Evolutionary conservation across 2,113 vertebrate genomes (phyloP).

Genomic region (Tachysurus vachellii): DNA sequence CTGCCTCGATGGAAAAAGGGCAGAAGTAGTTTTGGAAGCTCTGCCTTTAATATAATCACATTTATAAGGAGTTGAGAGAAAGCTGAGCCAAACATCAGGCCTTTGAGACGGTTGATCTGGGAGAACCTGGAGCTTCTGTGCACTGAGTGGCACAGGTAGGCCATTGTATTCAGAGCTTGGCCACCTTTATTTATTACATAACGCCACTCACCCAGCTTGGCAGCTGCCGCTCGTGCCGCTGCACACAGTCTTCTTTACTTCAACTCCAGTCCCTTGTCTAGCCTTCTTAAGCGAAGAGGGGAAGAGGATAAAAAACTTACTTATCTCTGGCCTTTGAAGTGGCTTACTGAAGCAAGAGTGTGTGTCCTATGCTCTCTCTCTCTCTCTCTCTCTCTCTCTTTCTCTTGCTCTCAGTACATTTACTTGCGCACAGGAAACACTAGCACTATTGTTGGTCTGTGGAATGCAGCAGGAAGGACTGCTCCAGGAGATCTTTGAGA

Average conservation of each 20-base stretch:
- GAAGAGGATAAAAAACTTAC: conserved; percentile 25
- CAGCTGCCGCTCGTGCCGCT: conserved; percentile 33
- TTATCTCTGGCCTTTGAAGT: conserved; percentile 48
- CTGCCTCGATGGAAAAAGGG: no score
- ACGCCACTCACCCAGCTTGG: conserved; percentile 26
- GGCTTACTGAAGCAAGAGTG: conserved; percentile 26
- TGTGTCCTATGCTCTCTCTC: conserved; percentile 10
- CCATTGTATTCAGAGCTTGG: conserved; percentile 28
- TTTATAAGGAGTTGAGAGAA: conserved; percentile 11
- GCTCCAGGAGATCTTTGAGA: conserved; percentile 29
- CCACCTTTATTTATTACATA: conserved; percentile 51
- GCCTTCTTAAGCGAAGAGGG: conserved; percentile 39
- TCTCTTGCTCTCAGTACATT: background rate
- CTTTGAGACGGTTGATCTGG: background rate
- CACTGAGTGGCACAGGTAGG: conserved; percentile 3
- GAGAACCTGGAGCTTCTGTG: conserved; percentile 7
- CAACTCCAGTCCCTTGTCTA: conserved; percentile 4
- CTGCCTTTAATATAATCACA: conserved; percentile 2
- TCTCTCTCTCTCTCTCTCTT: background rate
- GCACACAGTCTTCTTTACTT: conserved; percentile 33
- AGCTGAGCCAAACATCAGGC: conserved; percentile 8
- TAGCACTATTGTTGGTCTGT: conserved; percentile 36
- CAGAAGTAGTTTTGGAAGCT: background rate
- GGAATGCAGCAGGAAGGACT: conserved; percentile 42
- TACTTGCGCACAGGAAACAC: conserved; percentile 39